Base-by-base conservation (phyloP, 2,797 vertebrate species). In the Rhabdophis nuchalis region DNA sequence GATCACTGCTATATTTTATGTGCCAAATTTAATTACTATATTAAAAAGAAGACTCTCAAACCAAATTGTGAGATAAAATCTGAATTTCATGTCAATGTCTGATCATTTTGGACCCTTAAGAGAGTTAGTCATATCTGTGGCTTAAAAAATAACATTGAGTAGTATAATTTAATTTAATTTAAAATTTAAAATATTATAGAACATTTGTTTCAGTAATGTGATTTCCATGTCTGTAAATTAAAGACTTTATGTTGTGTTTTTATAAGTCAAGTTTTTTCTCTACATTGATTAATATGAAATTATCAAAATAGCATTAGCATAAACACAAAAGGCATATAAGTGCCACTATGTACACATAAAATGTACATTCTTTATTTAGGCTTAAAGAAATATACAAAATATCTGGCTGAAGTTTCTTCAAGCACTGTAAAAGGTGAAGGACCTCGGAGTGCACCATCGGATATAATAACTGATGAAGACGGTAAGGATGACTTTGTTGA, bases 351-450 rank as follows among this genome's bases (percentile, higher is more conserved):
- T 91, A 2, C 94, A 6, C 2, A 92, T 93, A 93, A 92, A 16
- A 50, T 58, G 87, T 93, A 86, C 94, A 8, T 91, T 95, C 88
- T 96, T 56, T 89, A 7, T 96, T 94, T 95, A 98, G 98, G 95
- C 91, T 95, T 98, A 94, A 97, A 96, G 92, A 98, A 97, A 93
- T 98, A 98, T 14, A 96, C 97, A 23, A 94, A 95, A 27, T 98
- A 98, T 85, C 91, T 94, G 20, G 85, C 96, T 52, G 96, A 97
- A 91, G 95, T 98, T 14, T 98, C 98, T 96, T 97, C 98, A 61
- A 98, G 97, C 92, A 98, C 98, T 1, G 5, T 41, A 9, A 52
- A 94, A 94, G 98, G 98, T 3, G 97, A 98, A 92, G 98, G 98
- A 0, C n/a, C 96, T 93, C 92, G 23, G 56, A 98, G 98, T 93